Conservation (phyloP, 2,888 invertebrate species). For the Ennomos erosarius region DNA sequence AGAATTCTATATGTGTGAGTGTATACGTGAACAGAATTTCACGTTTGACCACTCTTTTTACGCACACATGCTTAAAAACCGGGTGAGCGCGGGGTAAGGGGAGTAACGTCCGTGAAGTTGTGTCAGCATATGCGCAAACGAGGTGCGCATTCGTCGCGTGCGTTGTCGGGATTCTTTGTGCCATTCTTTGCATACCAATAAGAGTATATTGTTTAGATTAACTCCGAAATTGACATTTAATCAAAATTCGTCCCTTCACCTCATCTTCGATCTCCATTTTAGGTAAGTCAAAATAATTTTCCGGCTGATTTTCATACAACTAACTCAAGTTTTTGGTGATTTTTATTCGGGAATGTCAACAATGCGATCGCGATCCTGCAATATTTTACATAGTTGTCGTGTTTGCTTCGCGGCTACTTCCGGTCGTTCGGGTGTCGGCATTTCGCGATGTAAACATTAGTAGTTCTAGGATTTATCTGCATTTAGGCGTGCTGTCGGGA, state of each 20-base stretch:
- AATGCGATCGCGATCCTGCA: conserved; percentile 91
- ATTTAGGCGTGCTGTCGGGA: conserved; percentile 77
- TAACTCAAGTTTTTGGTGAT: conserved; percentile 85
- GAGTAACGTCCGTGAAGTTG: conserved; percentile 86
- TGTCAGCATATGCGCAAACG: conserved; percentile 92
- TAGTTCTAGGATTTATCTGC: conserved; percentile 76
- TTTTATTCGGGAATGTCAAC: conserved; percentile 89
- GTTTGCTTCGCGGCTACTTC: conserved; percentile 87
- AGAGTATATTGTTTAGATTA: conserved; percentile 90
- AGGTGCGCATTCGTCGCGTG: conserved; percentile 93
- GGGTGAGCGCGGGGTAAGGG: conserved; percentile 81
- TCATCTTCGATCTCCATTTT: conserved; percentile 87
- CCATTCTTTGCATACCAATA: conserved; percentile 98
- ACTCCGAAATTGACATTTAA: conserved; percentile 87
- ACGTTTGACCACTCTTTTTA: conserved; percentile 83
- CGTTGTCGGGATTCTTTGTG: conserved; percentile 99
- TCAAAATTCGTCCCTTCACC: conserved; percentile 88
- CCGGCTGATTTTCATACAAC: conserved; percentile 86
- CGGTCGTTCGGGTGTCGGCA: conserved; percentile 83
- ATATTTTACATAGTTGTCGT: conserved; percentile 92
- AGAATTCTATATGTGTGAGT: conserved; percentile 69
- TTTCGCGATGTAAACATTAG: conserved; percentile 85
- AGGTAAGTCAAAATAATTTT: conserved; percentile 89
- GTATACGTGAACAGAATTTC: conserved; percentile 80
- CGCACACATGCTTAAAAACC: conserved; percentile 70